Evolutionary conservation across 2,113 vertebrate genomes (phyloP), one percentile per base, ranked within the genome.

Genomic region (Zosterops borbonicus): DNA sequence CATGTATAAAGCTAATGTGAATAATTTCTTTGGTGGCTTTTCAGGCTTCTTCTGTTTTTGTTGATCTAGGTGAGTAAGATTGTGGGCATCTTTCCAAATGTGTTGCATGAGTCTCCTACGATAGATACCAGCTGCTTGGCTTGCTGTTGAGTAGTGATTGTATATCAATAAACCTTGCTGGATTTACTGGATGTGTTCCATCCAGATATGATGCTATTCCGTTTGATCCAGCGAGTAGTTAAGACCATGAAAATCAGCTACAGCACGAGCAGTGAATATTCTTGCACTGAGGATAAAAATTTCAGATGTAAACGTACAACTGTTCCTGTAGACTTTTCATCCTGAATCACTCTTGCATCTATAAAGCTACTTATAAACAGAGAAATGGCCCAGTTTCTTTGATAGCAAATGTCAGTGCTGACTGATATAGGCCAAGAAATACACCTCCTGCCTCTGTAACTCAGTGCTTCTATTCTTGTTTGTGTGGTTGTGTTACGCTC

Each of bases 351-450:
- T 16, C 12, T 7, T 55, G 35, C 49, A 29, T 80, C 49, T 60
- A 17, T 52, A 49, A 27, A 88, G 44, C 50, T 90, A 17, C 81
- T 84, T 65, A 79, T 5, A 83, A 89, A 65, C 69, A 86, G 69
- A 84, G n/a, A 47, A 78, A 47, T 93, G 74, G 13, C 74, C 87
- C 50, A 59, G 68, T 92, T 96, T 89, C 83, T 95, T 52, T 90
- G 81, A 68, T 93, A 91, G 80, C 68, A 81, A 74, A 74, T 82
- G 70, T 52, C 76, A 86, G 47, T 41, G 69, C 58, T 95, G 89
- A 94, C 78, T 95, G 89, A 91, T 94, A 27, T 5, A 95, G 93
- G 94, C 78, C 80, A 84, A 74, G 93, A 50, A 90, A 59, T 86
- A 35, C 52, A 91, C 35, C 70, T 92, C 37, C 69, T 83, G 67